A percentile compares a stretch with the other conserved stretches of the same genome.
Conservation (phyloP, 2,113 vertebrate species). For the Crotalus helleri region DNA sequence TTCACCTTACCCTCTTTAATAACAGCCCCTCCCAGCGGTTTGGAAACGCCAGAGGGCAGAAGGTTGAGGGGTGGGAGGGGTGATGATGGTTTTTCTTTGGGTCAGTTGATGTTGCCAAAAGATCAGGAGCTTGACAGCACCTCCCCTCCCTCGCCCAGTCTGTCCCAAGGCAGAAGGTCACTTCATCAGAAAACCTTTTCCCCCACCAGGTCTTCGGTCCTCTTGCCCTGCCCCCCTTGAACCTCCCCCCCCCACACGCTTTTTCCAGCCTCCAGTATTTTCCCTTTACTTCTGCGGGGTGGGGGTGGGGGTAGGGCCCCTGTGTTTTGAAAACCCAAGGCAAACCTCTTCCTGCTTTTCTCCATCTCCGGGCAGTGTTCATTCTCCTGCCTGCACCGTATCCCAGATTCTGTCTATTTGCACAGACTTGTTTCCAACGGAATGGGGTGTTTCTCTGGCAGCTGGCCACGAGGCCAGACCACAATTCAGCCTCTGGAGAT, state of each 20-base stretch:
- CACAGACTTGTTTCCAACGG: background rate
- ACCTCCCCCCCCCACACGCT: background rate
- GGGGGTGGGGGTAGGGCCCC: background rate
- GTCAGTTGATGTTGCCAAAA: background rate
- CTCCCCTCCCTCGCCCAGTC: background rate
- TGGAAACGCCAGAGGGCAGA: background rate
- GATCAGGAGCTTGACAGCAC: background rate
- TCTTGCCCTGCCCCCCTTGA: background rate
- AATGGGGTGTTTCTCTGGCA: background rate
- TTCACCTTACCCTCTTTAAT: background rate
- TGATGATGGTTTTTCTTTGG: background rate
- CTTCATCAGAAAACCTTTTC: background rate
- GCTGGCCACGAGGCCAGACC: too few relatives aligned
- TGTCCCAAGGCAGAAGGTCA: background rate
- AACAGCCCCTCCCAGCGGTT: background rate
- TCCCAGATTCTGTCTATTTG: background rate
- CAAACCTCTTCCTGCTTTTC: background rate
- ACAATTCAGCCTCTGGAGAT: background rate
- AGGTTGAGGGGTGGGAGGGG: background rate
- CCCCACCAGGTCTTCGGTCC: accelerated
- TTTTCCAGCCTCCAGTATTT: background rate
- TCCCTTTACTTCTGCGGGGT: background rate
- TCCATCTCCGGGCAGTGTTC: background rate
- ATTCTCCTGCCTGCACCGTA: background rate
- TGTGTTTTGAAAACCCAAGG: background rate